Percentiles rank a stretch among this genome's conserved stretches.
Conservation (phyloP, 2,113 vertebrate genomes). For the Morone saxatilis region DNA sequence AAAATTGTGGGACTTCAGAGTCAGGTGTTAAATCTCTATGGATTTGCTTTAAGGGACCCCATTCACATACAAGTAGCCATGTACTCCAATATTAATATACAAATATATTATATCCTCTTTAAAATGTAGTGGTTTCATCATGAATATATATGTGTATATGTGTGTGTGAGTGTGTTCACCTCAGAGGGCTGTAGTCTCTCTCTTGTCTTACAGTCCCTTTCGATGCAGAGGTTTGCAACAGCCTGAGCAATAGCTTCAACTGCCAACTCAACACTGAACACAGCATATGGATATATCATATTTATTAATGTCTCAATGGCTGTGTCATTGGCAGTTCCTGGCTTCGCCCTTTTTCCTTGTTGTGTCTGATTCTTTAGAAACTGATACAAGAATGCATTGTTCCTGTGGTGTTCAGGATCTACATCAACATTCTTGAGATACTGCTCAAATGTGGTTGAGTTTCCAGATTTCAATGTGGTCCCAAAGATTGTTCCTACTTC, state of each 20-base stretch:
- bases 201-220: constrained; percentile 78
- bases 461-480: constrained; percentile 85
- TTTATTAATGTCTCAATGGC: not conserved
- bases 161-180: constrained; percentile 20
- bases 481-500: constrained; percentile 85
- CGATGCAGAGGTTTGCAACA: constrained; percentile 80
- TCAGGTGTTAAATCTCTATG: too few species aligned
- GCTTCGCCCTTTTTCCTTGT: not conserved
- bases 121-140: too few species aligned
- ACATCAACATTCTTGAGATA: constrained; percentile 82
- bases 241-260: constrained; percentile 80
- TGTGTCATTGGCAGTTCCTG: not conserved
- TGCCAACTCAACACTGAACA: constrained; percentile 78
- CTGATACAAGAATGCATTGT: constrained; percentile 81
- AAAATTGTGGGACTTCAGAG: too few species aligned
- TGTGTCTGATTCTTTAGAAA: constrained; percentile 58
- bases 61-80: too few species aligned
- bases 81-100: too few species aligned
- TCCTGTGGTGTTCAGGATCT: constrained; percentile 51
- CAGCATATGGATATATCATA: constrained; percentile 38
- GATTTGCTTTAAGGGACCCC: too few species aligned
- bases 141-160: constrained; percentile 29
- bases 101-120: too few species aligned
- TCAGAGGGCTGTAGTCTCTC: constrained; percentile 67
- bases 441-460: constrained; percentile 78